Base-by-base conservation (phyloP, 2,888 invertebrate species). In the Microchrysa polita region DNA sequence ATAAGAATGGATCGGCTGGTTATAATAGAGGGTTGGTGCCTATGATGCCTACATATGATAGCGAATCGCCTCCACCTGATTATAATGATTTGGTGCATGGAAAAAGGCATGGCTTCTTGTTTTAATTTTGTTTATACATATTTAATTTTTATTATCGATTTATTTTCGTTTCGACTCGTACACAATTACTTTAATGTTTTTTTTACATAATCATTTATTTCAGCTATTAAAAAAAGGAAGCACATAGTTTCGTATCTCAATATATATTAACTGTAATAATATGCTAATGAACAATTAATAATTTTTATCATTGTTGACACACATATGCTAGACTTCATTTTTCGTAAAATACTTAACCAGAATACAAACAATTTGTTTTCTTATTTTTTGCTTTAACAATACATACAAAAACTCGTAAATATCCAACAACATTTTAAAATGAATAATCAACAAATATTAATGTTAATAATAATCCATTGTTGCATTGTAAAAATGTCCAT, bases 81-180 rank as follows among this genome's bases (percentile, higher is more conserved):
- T 85, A 85, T 83, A 84, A 85, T 84, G 81, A 82, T 81, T 82
- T 85, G 84, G 84, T 85, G 85, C 85, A 85, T 85, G 85, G 84
- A 84, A 84, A 83, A 84, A 85, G 85, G 85, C 85, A 85, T 85
- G 85, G 84, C 81, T 83, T 83, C 73, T 75, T 76, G 57, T 69
- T 69, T 67, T 77, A 44, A 48, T 65, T 65, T 65, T 20, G n/a
- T n/a, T n/a, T n/a, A n/a, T n/a, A n/a, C n/a, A 60, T 27, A 34
- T 34, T 5, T 34, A 60, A 27, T 34, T 34, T 27, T 60, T 18
- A 14, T n/a, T n/a, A 44, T 42, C 22, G 20, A 65, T 48, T 48
- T 65, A 27, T 23, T 42, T 57, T 23, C n/a, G 22, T 59, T 59
- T 59, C 59, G 27, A 22, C 14, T 23, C 27, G 27, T 59, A 55